A percentile compares a stretch with the other conserved stretches of the same genome.
phyloP scores from a whole-genome alignment of 2,113 vertebrate species.

The Anguilla japonica region DNA sequence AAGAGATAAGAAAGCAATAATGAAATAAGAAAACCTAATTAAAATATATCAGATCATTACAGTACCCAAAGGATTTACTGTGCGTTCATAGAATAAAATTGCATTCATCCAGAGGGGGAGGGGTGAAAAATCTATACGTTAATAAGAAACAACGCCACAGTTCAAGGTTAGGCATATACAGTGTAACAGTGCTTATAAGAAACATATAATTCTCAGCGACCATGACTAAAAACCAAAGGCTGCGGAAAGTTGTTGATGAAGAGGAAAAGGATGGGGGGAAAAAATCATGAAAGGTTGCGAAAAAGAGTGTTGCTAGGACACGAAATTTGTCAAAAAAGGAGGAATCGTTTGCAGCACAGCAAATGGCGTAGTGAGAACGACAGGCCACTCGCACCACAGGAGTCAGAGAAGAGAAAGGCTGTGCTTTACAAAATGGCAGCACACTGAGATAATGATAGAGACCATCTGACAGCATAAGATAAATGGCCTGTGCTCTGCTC shows the following conservation, averaged over 20 bases:
- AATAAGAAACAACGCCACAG: background rate
- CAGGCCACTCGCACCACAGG: background rate
- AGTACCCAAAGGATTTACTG: constrained; percentile 18
- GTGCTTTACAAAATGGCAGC: background rate
- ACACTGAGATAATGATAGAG: background rate
- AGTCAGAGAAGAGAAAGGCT: background rate
- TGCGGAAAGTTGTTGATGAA: background rate
- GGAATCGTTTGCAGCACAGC: background rate
- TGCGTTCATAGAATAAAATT: background rate
- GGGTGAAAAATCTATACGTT: background rate
- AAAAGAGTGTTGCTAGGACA: background rate
- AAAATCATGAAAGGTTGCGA: background rate
- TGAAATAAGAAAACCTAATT: background rate
- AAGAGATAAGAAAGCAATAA: constrained; percentile 5
- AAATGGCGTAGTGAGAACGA: background rate
- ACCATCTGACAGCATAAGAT: background rate
- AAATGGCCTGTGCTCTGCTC: background rate
- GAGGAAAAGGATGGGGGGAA: background rate
- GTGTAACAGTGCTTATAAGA: background rate
- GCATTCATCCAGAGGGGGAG: background rate
- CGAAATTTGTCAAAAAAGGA: background rate
- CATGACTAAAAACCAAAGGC: background rate
- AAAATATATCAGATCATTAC: background rate
- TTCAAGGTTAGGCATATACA: constrained; percentile 1
- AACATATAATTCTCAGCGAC: background rate